Conservation (phyloP, 2,113 vertebrate genomes). For the Cariama cristata region DNA sequence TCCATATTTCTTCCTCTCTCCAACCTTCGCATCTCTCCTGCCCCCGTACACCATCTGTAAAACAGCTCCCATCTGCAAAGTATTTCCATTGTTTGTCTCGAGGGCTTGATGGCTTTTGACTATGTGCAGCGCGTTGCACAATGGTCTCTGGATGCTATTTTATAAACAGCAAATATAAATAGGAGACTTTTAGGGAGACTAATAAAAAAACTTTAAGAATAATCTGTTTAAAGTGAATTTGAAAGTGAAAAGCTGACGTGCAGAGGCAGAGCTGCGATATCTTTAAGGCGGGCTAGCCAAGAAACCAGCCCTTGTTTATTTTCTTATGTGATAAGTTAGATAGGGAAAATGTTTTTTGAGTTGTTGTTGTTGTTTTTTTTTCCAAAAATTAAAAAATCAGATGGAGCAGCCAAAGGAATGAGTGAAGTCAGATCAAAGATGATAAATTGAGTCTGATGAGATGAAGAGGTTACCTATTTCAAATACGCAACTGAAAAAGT, state of each 20-base stretch:
- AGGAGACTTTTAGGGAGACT: slow-evolving; percentile 37
- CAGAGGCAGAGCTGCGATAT: slow-evolving; percentile 36
- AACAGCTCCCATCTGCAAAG: slow-evolving; percentile 32
- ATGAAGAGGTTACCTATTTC: slow-evolving; percentile 73
- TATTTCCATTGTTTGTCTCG: slow-evolving; percentile 57
- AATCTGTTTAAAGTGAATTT: slow-evolving; percentile 51
- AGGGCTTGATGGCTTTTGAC: slow-evolving; percentile 40
- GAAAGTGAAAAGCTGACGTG: slow-evolving; percentile 63
- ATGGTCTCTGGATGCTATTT: slow-evolving; percentile 8
- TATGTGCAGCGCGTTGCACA: slow-evolving; percentile 23
- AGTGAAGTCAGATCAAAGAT: slow-evolving; percentile 69
- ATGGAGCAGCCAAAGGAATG: slow-evolving; percentile 46
- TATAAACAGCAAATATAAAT: slow-evolving; percentile 61
- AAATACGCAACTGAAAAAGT: slow-evolving; percentile 53
- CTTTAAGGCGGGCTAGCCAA: background rate
- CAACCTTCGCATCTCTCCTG: background rate
- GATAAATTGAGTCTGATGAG: slow-evolving; percentile 57
- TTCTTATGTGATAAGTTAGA: slow-evolving; percentile 49
- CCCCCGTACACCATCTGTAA: background rate
- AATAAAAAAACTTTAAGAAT: slow-evolving; percentile 22
- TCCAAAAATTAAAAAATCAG: slow-evolving; percentile 30
- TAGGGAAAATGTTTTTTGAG: slow-evolving; percentile 23
- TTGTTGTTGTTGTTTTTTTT: background rate
- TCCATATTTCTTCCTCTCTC: slow-evolving; percentile 2
- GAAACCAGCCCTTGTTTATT: slow-evolving; percentile 51